Evolutionary conservation across 2,797 vertebrate species (phyloP).

Genomic region (Myotis vivesi): DNA sequence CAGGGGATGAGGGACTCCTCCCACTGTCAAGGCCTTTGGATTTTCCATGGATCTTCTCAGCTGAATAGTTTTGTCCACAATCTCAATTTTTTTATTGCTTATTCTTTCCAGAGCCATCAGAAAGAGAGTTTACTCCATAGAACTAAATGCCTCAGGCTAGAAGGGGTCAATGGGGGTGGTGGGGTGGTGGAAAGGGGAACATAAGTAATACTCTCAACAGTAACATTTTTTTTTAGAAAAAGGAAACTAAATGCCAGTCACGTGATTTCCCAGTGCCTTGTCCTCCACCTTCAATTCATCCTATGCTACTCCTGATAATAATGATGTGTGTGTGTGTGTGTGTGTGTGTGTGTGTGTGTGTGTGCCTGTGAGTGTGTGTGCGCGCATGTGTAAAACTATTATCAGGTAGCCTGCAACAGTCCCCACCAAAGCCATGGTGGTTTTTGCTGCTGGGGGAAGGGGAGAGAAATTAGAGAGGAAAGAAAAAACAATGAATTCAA

Average conservation of each 20-base stretch:
- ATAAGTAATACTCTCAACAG: too few relatives aligned
- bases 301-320: background rate
- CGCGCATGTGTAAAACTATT: background rate
- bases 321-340: background rate
- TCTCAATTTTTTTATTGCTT: background rate
- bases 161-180: too few relatives aligned
- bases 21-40: background rate
- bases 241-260: background rate
- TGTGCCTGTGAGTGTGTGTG: too few relatives aligned
- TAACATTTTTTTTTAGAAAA: too few relatives aligned
- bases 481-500: background rate
- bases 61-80: background rate
- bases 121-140: background rate
- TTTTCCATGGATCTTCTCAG: background rate
- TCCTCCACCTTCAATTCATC: background rate
- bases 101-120: background rate
- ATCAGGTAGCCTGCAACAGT: background rate
- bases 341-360: too few relatives aligned
- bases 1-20: background rate
- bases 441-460: background rate
- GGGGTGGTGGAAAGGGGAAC: too few relatives aligned
- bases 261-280: background rate
- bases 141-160: background rate
- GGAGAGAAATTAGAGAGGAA: background rate
- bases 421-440: background rate